Base-by-base conservation (phyloP, 2,888 invertebrate genomes). In the Pseudanteris insignis region DNA sequence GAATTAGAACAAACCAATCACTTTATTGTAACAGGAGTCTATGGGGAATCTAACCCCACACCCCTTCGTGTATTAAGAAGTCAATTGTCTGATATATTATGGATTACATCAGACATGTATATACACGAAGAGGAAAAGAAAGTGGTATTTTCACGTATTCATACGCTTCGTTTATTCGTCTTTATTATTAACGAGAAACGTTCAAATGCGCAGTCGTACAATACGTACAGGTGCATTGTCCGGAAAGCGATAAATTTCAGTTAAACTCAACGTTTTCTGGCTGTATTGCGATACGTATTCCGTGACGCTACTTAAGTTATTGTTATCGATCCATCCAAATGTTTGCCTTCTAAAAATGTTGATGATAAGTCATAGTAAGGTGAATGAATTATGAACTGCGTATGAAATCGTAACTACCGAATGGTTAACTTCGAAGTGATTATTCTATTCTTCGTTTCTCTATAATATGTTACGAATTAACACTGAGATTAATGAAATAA, bases 241-340 rank as follows among this genome's bases (percentile, higher is more conserved):
- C 65, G 58, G 61, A 63, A 51, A 55, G 58, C 60, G 54, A 36
- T 65, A 63, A 60, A 65, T 63, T 50, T 63, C 58, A 57, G 46
- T 65, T 65, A 63, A 51, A 53, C 54, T 55, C 50, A 41, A 51
- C 43, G 40, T 38, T n/a, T n/a, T 58, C 33, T 26, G 50, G 59
- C 63, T 41, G 54, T 46, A 58, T 46, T 41, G 36, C 26, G 30
- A 14, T 37, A 13, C 12, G 48, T 28, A 57, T 47, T 48, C 47
- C 64, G 40, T 62, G 51, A 51, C 47, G 18, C 18, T 44, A 34
- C 54, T 43, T 32, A 60, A 44, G 53, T 51, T 64, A 57, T 59
- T 59, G 60, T 51, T 47, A 63, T 59, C 58, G 53, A 61, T 60
- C 66, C 46, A 53, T 11, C 12, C 29, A 25, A 18, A 55, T 51